Percentiles rank a stretch among this genome's conserved stretches.
Conservation (phyloP, 2,113 vertebrate species). For the Entosphenus tridentatus region DNA sequence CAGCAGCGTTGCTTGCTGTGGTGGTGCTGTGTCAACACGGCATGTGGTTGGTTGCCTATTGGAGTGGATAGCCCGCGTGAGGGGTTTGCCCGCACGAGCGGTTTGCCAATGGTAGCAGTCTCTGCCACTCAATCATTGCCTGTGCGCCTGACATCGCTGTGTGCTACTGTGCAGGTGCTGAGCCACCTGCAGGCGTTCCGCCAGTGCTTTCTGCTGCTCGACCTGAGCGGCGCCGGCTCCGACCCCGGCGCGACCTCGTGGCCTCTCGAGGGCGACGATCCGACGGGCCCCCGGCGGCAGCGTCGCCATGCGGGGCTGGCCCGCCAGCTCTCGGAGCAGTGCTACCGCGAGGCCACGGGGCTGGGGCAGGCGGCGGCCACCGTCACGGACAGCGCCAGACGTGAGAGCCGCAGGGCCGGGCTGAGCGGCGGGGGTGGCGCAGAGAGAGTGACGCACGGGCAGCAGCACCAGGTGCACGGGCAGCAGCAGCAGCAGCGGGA, state of each 20-base stretch:
- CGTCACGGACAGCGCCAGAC: constrained; percentile 20
- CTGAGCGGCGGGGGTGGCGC: constrained; percentile 28
- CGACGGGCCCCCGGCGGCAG: background rate
- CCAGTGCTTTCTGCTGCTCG: constrained; percentile 86
- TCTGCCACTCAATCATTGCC: too few species aligned
- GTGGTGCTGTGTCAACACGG: too few species aligned
- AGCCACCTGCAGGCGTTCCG: constrained; percentile 97
- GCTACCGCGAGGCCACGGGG: constrained; percentile 18
- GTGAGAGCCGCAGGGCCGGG: constrained; percentile 23
- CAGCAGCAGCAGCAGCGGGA: constrained; percentile 74
- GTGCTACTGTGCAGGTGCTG: constrained; percentile 26
- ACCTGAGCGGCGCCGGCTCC: constrained; percentile 75
- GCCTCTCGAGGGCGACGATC: background rate
- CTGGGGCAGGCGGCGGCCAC: constrained; percentile 21
- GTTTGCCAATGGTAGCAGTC: too few species aligned
- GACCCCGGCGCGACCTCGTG: constrained; percentile 23
- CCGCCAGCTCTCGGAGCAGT: constrained; percentile 30
- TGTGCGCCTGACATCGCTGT: too few species aligned
- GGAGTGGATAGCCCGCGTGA: too few species aligned
- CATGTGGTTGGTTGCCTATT: too few species aligned
- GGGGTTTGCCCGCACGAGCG: too few species aligned
- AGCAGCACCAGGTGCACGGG: constrained; percentile 31
- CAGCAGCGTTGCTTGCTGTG: too few species aligned
- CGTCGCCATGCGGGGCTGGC: constrained; percentile 29
- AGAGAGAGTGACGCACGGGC: constrained; percentile 8